Base-by-base conservation (phyloP, 1,140 invertebrate genomes). In the Charaxes varanes region DNA sequence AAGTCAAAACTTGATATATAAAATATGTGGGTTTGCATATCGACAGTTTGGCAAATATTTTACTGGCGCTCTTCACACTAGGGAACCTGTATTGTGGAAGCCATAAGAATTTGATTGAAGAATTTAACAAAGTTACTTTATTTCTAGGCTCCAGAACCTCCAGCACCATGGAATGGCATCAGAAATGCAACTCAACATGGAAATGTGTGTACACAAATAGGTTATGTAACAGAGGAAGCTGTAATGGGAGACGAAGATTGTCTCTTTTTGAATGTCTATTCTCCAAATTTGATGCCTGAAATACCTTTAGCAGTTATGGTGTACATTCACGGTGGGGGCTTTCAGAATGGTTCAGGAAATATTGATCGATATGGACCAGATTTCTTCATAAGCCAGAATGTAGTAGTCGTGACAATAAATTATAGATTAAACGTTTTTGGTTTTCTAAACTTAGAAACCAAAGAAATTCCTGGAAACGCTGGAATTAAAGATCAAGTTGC, bases 371-470 rank as follows among this genome's bases (percentile, higher is more conserved):
- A 89, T 42, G 87, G 88, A 8, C 87, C 88, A 2, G 88, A 90
- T 52, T 88, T 89, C 33, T 79, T 93, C 3, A 65, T 89, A 12
- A 64, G 84, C 10, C 80, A 91, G 60, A 86, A 88, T 31, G 72
- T 92, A 1, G 70, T 93, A 7, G 38, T 92, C 0, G 89, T 93
- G 0, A 88, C 88, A 1, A 72, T 92, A 1, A 92, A 92, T 61
- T 94, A 93, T 70, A 86, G 92, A 34, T 62, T 92, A 1, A 88
- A 88, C 34, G 71, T 85, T 15, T 74, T 90, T 4, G 89, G 89
- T 51, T 78, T 81, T 41, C 62, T 90, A 1, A 84, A 83, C 2
- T 47, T 87, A 0, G 82, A 87, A 8, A 79, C 72, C 12, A 53
- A 62, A n/a, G 84, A 69, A 24, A 70, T 72, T 5, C 79, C 82